phyloP scores from a whole-genome alignment of 1,140 invertebrate species.

The Rhagoletis pomonella region DNA sequence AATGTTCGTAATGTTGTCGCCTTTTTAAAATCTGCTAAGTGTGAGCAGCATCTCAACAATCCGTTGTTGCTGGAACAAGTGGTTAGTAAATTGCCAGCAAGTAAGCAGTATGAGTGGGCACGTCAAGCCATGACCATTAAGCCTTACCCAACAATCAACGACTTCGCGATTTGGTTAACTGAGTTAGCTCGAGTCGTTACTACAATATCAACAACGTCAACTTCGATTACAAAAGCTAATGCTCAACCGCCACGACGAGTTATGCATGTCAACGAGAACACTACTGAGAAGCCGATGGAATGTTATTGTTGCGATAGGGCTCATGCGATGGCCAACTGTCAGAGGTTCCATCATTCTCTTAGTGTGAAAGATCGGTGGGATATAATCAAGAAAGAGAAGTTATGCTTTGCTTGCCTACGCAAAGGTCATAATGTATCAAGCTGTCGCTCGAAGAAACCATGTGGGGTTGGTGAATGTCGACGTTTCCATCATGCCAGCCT shows the following conservation, averaged over 20 bases:
- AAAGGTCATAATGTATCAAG: conserved; percentile 5
- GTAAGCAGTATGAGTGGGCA: conserved; percentile 41
- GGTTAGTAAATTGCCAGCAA: background rate
- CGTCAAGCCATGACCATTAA: background rate
- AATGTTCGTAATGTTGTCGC: background rate
- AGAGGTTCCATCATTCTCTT: too few relatives aligned
- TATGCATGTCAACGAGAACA: background rate
- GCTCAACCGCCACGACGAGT: background rate
- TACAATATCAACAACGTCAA: background rate
- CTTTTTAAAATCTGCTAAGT: background rate
- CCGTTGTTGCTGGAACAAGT: background rate
- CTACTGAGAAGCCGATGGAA: background rate
- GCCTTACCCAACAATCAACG: background rate
- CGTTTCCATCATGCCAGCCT: background rate
- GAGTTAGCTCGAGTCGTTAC: background rate
- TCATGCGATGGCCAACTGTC: background rate
- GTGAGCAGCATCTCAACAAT: background rate
- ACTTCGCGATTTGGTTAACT: background rate
- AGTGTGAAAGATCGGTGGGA: background rate
- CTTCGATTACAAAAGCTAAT: background rate
- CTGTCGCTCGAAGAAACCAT: conserved; percentile 23
- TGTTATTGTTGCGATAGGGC: background rate
- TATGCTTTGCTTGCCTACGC: conserved; percentile 15
- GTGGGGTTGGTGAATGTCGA: background rate
- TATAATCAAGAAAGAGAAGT: background rate